phyloP scores from a whole-genome alignment of 2,888 invertebrate genomes.

The Acheta domesticus region DNA sequence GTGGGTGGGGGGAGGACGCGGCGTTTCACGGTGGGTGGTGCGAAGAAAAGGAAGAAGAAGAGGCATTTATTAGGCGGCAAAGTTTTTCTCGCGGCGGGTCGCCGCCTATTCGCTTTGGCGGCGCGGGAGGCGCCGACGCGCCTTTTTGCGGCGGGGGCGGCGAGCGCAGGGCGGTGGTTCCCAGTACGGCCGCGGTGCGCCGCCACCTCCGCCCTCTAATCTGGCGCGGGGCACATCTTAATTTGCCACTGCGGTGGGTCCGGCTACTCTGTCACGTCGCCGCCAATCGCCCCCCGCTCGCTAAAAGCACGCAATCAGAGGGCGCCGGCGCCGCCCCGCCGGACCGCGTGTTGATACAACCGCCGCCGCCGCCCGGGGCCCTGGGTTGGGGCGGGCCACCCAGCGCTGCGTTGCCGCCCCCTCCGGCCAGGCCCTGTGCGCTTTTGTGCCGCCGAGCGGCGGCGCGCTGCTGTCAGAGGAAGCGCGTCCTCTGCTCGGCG shows the following conservation, averaged over 20 bases:
- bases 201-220: not conserved
- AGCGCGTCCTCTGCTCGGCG: not conserved
- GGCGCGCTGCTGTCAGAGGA: not conserved
- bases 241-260: not conserved
- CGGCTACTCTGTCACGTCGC: not conserved
- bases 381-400: not conserved
- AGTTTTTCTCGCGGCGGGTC: not conserved
- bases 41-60: not conserved
- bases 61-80: not conserved
- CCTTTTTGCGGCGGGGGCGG: not conserved
- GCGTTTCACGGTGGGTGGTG: not conserved
- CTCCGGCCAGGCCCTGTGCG: not conserved
- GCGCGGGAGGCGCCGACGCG: not conserved
- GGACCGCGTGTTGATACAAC: too few relatives aligned
- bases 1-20: too few relatives aligned
- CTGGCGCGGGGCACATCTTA: not conserved
- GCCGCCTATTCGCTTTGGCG: not conserved
- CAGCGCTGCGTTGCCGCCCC: not conserved
- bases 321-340: not conserved
- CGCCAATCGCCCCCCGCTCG: not conserved
- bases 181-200: too few relatives aligned
- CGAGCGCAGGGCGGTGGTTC: too few relatives aligned
- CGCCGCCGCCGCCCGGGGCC: too few relatives aligned
- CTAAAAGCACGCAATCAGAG: not conserved
- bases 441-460: not conserved